Evolutionary conservation across 2,113 vertebrate species (phyloP).

Genomic region (Motacilla alba): DNA sequence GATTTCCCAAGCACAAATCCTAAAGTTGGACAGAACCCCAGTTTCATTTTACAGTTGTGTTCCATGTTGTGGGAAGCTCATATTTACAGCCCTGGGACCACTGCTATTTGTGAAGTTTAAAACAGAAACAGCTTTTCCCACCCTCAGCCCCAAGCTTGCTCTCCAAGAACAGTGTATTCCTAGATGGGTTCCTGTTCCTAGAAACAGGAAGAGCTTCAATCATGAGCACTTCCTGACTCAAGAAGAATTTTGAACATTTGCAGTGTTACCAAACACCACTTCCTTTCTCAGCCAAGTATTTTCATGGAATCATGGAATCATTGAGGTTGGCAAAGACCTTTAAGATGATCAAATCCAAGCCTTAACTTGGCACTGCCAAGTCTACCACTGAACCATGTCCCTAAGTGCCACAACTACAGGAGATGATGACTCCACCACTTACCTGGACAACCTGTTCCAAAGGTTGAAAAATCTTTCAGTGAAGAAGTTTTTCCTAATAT

Average conservation of each 20-base stretch:
- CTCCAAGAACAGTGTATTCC: not conserved
- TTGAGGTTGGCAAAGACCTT: not conserved
- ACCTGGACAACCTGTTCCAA: not conserved
- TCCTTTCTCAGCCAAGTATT: not conserved
- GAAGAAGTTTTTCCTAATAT: not conserved
- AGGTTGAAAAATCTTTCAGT: not conserved
- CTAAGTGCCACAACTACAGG: not conserved
- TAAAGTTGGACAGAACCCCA: not conserved
- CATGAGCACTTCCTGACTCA: not conserved
- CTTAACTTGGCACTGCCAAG: not conserved
- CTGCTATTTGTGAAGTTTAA: not conserved
- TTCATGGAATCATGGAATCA: not conserved
- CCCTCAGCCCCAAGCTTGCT: not conserved
- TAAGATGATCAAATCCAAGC: not conserved
- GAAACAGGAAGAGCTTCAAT: not conserved
- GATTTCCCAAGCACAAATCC: not conserved
- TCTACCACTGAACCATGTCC: not conserved
- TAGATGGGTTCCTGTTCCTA: not conserved
- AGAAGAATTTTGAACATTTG: not conserved
- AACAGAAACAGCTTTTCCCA: not conserved
- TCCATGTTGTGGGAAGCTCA: not conserved
- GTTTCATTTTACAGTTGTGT: not conserved
- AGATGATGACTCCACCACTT: not conserved
- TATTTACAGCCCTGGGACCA: not conserved
- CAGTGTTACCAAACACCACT: not conserved